Conservation (phyloP, 2,113 vertebrate species). For the Gila orcuttii region DNA sequence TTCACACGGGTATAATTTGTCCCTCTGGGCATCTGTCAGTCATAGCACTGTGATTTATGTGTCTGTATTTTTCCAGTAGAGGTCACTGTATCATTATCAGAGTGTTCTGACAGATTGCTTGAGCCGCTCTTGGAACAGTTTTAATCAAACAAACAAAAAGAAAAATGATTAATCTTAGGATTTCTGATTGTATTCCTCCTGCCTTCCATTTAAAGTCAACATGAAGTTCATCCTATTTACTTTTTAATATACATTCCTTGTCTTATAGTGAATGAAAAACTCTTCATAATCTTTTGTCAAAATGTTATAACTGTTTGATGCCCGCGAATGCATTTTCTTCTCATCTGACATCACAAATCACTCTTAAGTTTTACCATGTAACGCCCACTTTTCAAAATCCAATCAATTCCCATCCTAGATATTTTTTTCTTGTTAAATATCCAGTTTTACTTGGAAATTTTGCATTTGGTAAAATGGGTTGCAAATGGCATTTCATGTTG, state of each 20-base stretch:
- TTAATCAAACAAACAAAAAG: not conserved
- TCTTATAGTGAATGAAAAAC: not conserved
- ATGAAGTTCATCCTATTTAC: not conserved
- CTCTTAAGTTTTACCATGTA: not conserved
- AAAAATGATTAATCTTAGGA: not conserved
- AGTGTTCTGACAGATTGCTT: not conserved
- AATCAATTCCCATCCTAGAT: not conserved
- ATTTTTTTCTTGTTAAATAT: not conserved
- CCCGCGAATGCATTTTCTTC: not conserved
- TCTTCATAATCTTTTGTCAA: not conserved
- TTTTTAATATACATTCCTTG: constrained; percentile 1
- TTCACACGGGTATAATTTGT: constrained; percentile 17
- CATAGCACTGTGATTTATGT: constrained; percentile 25
- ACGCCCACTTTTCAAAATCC: not conserved
- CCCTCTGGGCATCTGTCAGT: constrained; percentile 13
- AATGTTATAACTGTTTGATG: not conserved
- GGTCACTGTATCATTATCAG: constrained; percentile 55
- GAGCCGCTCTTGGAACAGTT: not conserved
- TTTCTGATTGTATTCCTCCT: not conserved
- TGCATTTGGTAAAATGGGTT: not conserved
- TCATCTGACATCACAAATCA: not conserved
- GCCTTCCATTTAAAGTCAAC: not conserved
- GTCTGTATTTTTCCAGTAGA: constrained; percentile 51
- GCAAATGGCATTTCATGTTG: not conserved
- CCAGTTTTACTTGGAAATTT: not conserved